A percentile compares a stretch with the other conserved stretches of the same genome.
phyloP scores from a whole-genome alignment of 2,113 vertebrate genomes.

The Meleagris gallopavo region DNA sequence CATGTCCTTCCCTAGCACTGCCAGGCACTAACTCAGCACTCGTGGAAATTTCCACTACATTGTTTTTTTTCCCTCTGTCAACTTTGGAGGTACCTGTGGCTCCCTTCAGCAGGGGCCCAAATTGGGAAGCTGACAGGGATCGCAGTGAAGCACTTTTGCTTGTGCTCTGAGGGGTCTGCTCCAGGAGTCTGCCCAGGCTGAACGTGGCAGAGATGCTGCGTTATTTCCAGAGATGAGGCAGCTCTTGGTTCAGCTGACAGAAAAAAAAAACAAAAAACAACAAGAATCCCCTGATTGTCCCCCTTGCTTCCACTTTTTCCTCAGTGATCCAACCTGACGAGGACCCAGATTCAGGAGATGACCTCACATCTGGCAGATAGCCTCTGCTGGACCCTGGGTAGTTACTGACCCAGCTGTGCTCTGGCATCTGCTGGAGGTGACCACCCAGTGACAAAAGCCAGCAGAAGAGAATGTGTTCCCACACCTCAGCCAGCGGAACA shows the following conservation, averaged over 20 bases:
- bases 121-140: neutral
- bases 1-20: accelerated
- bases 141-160: neutral
- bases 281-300: neutral
- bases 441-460: neutral
- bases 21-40: neutral
- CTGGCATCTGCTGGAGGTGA: neutral
- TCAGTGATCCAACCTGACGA: neutral
- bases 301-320: neutral
- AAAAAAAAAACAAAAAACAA: neutral
- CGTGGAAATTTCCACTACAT: neutral
- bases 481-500: neutral
- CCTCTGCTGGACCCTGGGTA: neutral
- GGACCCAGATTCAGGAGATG: neutral
- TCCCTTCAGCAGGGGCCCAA: neutral
- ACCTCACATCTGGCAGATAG: neutral
- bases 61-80: neutral
- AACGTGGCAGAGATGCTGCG: neutral
- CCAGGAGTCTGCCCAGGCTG: neutral
- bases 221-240: neutral
- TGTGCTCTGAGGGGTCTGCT: neutral
- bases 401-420: neutral
- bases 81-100: neutral
- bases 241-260: neutral
- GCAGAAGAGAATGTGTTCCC: neutral